A percentile compares a stretch with the other conserved stretches of the same genome.
Conservation (phyloP, 2,888 invertebrate genomes). For the Matsumyia berberina region DNA sequence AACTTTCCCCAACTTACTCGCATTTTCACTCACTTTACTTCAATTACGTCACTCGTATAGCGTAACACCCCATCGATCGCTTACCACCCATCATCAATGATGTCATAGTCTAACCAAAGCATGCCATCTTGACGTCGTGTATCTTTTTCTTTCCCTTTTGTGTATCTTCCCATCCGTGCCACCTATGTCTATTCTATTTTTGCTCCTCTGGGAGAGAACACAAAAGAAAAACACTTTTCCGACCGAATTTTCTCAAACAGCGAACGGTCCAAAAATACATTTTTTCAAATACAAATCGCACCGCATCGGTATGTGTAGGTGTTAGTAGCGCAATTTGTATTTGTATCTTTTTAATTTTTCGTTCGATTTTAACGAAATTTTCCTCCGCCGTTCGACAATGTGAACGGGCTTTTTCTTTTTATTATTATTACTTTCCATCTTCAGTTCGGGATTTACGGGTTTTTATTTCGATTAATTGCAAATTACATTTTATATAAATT, state of each 20-base stretch:
- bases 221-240: constrained; percentile 42
- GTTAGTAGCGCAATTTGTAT: constrained; percentile 50
- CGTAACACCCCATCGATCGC: constrained; percentile 38
- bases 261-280: constrained; percentile 68
- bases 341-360: constrained; percentile 45
- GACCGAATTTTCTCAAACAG: constrained; percentile 43
- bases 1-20: constrained; percentile 22
- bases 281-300: constrained; percentile 48
- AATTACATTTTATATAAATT: constrained; percentile 5
- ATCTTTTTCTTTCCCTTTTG: constrained; percentile 19
- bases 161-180: constrained; percentile 50
- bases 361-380: constrained; percentile 36
- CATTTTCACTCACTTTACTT: constrained; percentile 29
- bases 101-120: constrained; percentile 56
- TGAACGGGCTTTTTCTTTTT: constrained; percentile 19
- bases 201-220: constrained; percentile 41
- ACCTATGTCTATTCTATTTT: constrained; percentile 65
- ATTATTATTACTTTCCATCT: background rate
- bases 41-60: constrained; percentile 60
- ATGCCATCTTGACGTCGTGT: constrained; percentile 8
- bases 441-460: constrained; percentile 20
- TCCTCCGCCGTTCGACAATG: constrained; percentile 13
- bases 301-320: constrained; percentile 52
- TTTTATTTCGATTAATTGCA: constrained; percentile 3
- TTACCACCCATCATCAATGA: constrained; percentile 44